These are phyloP conservation scores for Xiphorhynchus elegans DNA, from an alignment of 2,113 vertebrate genomes.

Conservation along the genomic window DNA sequence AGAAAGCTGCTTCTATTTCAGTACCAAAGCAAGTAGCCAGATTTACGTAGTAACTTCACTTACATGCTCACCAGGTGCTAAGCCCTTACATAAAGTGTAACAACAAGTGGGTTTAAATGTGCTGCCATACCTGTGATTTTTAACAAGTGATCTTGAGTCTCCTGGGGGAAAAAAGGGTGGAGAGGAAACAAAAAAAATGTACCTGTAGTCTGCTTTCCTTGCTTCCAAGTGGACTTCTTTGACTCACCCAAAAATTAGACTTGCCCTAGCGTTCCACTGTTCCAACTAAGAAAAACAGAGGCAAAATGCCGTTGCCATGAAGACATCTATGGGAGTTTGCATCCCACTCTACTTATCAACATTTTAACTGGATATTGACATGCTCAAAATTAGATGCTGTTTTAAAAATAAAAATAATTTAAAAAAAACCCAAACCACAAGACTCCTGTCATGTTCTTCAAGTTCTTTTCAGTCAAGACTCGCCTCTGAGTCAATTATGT, in stretches of 20 bases:
- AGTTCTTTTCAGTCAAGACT: neutral
- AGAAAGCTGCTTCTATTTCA: slow-evolving; percentile 1
- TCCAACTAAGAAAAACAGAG: neutral
- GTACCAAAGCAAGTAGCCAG: neutral
- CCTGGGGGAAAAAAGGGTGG: neutral
- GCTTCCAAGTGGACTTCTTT: slow-evolving; percentile 29
- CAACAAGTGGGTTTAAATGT: neutral
- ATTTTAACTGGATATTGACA: neutral
- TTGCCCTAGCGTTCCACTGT: neutral
- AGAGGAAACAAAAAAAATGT: neutral
- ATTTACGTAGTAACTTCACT: neutral
- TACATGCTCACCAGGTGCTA: neutral
- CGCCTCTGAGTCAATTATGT: neutral
- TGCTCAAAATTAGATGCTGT: neutral
- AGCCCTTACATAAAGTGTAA: neutral
- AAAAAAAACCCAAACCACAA: neutral
- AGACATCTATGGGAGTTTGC: neutral
- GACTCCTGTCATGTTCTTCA: neutral
- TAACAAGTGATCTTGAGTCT: neutral
- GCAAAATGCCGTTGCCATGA: neutral
- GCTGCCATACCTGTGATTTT: neutral
- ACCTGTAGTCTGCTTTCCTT: neutral
- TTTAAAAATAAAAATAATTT: neutral
- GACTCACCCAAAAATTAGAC: neutral
- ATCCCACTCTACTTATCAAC: neutral